A percentile compares a stretch with the other conserved stretches of the same genome.
Conservation (phyloP, 1,140 invertebrate species). For the Drosophila mayri region DNA sequence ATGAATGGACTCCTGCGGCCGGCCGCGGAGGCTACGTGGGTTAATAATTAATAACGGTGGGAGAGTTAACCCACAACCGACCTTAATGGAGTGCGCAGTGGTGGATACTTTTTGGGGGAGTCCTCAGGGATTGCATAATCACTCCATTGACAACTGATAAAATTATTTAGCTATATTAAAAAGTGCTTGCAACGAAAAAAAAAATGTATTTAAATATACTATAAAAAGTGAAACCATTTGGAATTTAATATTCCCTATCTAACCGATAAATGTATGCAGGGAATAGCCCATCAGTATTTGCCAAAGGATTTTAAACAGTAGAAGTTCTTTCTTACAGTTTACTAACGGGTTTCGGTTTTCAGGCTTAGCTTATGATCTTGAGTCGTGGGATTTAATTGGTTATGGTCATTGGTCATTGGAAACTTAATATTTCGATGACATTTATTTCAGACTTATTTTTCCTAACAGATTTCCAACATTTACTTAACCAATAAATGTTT, state of each 20-base stretch:
- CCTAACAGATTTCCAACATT: neutral
- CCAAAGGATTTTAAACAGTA: no score
- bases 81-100: slow-evolving; percentile 11
- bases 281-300: no score
- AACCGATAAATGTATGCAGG: no score
- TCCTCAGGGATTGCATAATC: neutral
- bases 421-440: neutral
- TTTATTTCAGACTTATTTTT: neutral
- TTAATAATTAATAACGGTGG: slow-evolving; percentile 43
- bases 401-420: neutral
- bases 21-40: slow-evolving; percentile 17
- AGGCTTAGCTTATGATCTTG: no score
- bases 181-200: neutral
- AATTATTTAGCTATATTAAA: neutral
- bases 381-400: neutral
- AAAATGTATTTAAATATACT: no score
- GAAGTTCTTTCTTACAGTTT: no score
- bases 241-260: no score
- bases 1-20: slow-evolving; percentile 15
- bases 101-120: neutral
- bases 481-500: neutral
- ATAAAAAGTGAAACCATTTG: no score
- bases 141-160: neutral
- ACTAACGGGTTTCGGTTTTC: no score
- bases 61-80: slow-evolving; percentile 21